Percentiles rank a stretch among this genome's conserved stretches.
phyloP scores from a whole-genome alignment of 2,888 invertebrate species.

The Sthenelais limicola region DNA sequence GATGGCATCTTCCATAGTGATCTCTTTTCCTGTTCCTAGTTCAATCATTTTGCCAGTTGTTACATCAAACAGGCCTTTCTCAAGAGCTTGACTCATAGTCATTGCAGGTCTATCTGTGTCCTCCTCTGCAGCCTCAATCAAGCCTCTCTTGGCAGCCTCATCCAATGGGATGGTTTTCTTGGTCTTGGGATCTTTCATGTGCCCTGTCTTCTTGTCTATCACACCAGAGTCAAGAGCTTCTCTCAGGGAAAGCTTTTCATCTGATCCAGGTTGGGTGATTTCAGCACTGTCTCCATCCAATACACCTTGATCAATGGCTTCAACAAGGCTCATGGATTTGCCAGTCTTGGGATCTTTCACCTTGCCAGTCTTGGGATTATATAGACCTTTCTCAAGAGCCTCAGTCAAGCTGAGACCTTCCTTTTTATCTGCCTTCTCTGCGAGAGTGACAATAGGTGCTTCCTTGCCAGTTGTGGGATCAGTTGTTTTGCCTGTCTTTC shows the following conservation, averaged over 20 bases:
- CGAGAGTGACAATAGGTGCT: too few species aligned
- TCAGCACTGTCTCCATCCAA: constrained; percentile 69
- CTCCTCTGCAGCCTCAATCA: constrained; percentile 82
- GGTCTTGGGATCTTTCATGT: constrained; percentile 8
- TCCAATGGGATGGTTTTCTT: constrained; percentile 9
- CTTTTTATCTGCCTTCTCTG: too few species aligned
- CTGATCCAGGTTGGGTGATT: constrained; percentile 7
- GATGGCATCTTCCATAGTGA: constrained; percentile 22
- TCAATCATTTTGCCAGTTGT: constrained; percentile 23
- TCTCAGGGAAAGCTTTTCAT: constrained; percentile 50
- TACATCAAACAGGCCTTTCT: constrained; percentile 18
- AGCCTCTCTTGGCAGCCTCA: constrained; percentile 54
- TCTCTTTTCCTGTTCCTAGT: constrained; percentile 4
- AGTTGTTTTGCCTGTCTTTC: too few species aligned
- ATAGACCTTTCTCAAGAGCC: neutral
- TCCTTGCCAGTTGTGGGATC: too few species aligned
- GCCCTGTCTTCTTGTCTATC: neutral
- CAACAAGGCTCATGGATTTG: constrained; percentile 78
- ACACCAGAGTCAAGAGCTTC: constrained; percentile 15
- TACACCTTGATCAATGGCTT: constrained; percentile 84
- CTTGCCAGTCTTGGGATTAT: neutral
- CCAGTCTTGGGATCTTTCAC: constrained; percentile 44
- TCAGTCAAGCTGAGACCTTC: too few species aligned
- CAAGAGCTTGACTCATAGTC: constrained; percentile 11
- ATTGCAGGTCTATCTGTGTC: constrained; percentile 82